Conservation (phyloP, 2,113 vertebrate species). For the Nycticryphes semicollaris region DNA sequence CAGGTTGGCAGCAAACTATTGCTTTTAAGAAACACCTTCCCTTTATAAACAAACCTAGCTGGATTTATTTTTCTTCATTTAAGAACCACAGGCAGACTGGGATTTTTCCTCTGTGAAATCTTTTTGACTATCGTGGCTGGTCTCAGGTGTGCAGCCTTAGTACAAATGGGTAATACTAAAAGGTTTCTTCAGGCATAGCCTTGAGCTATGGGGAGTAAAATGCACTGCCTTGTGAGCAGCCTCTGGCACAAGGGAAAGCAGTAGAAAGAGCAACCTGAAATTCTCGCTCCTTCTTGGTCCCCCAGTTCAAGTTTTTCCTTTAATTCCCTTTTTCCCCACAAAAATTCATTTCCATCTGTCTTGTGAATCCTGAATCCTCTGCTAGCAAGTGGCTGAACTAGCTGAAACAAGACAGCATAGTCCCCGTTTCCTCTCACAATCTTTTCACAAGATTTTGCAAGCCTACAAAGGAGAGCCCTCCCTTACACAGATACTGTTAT, state of each 20-base stretch:
- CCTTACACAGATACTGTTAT: not conserved
- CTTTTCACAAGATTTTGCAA: rapidly evolving
- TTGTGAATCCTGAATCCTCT: not conserved
- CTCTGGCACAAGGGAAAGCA: not conserved
- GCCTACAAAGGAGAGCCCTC: not conserved
- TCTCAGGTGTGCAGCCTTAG: not conserved
- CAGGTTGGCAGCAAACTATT: not conserved
- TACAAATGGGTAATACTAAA: not conserved
- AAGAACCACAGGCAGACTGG: not conserved
- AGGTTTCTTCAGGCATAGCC: not conserved
- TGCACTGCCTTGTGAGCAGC: not conserved
- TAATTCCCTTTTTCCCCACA: not conserved
- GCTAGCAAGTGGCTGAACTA: not conserved
- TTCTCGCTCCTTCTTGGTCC: not conserved
- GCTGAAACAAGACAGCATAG: rapidly evolving
- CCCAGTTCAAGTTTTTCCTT: not conserved
- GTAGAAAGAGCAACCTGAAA: not conserved
- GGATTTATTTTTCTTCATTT: not conserved
- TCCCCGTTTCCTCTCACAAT: too few relatives aligned
- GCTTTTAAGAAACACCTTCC: not conserved
- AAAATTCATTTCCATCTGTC: not conserved
- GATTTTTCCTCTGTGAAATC: not conserved
- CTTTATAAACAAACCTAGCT: not conserved
- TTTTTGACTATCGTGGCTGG: not conserved
- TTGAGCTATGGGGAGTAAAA: not conserved